Evolutionary conservation across 2,113 vertebrate genomes (phyloP).

Genomic region (pig (Sus scrofa)): T2T-Sscrofa CM000823.6:50313501-50314000

Average conservation of each 20-base stretch:
- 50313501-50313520: neutral
- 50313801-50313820: neutral
- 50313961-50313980: no score
- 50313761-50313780: neutral
- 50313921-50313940: no score
- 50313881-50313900: no score
- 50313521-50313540: neutral
- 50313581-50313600: neutral
- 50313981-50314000: no score
- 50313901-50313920: no score
- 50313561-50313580: neutral
- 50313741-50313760: neutral
- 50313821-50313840: neutral
- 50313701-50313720: neutral
- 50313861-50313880: no score
- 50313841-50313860: neutral
- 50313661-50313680: neutral
- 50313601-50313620: neutral
- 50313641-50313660: neutral
- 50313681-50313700: neutral
- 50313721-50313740: neutral
- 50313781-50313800: neutral
- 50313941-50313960: no score
- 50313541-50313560: neutral
- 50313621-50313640: neutral